Conservation (phyloP, 2,113 vertebrate genomes). For the Glaucomys volans region DNA sequence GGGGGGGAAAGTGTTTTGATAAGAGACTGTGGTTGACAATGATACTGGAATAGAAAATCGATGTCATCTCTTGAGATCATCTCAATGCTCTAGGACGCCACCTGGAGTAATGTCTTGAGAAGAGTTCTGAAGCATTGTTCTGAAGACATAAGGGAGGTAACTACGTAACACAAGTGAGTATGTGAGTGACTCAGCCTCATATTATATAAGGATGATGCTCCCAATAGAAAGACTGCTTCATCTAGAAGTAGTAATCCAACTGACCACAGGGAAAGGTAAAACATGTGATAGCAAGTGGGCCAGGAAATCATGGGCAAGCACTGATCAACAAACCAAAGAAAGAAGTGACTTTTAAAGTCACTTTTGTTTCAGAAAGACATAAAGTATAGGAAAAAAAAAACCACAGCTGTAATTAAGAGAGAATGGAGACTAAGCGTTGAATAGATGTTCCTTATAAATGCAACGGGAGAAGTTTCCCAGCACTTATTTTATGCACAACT, state of each 20-base stretch:
- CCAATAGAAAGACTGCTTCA: not conserved
- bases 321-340: not conserved
- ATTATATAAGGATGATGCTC: not conserved
- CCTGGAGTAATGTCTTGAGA: not conserved
- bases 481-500: not conserved
- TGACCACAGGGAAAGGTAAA: not conserved
- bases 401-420: not conserved
- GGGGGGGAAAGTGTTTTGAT: not conserved
- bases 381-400: constrained; percentile 9
- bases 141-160: not conserved
- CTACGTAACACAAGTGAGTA: not conserved
- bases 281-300: too few species aligned
- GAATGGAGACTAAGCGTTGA: not conserved
- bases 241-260: not conserved
- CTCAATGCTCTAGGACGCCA: not conserved
- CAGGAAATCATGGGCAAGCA: not conserved
- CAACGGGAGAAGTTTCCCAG: not conserved
- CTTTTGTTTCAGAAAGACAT: not conserved
- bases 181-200: not conserved
- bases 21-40: not conserved
- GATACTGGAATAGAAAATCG: not conserved
- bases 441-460: not conserved
- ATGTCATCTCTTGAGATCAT: not conserved
- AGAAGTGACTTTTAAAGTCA: not conserved
- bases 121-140: not conserved